Base-by-base conservation (phyloP, 2,113 vertebrate species). In the Chauna torquata region DNA sequence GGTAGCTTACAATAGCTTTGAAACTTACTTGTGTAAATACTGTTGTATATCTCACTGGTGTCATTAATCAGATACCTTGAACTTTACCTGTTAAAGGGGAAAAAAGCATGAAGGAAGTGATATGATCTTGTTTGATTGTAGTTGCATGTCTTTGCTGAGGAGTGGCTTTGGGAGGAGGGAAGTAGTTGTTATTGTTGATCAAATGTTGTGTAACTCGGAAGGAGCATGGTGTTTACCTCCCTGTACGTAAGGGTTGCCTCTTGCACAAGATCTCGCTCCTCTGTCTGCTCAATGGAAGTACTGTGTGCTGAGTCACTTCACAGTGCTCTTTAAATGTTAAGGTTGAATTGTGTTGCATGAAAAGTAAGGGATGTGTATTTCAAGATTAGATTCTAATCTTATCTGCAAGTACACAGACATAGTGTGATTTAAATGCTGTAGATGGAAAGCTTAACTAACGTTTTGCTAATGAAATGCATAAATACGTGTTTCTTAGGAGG, bases 311-410 rank as follows among this genome's bases (percentile, higher is more conserved):
- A 97, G 89, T 95, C 86, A 89, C 58, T 81, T 97, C 84, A 61
- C 69, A 40, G 49, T 50, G 49, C 59, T 87, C 66, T 92, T 92
- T 79, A 78, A 84, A 76, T 68, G 69, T 78, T 92, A 47, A 30
- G n/a, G 50, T 86, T 94, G 72, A 92, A 92, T 94, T 91, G 92
- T 86, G 30, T 84, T 88, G 72, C 57, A 61, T 87, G 52, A 92
- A 84, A 88, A 96, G 32, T 62, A 93, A 82, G 68, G 44, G n/a
- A 77, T 65, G 49, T 89, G 80, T 83, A 72, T 91, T 89, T 83
- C 9, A 7, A 95, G 94, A 96, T 95, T 94, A 96, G 94, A 94
- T 96, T 81, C 86, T 87, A 91, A 93, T 95, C 92, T 93, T 93
- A 96, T 87, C 91, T 94, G 65, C 52, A 70, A 95, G 45, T 76